These are phyloP conservation scores for Heterodera carotae DNA, from an alignment of 1,140 invertebrate species.

Conservation along the genomic window DNA sequence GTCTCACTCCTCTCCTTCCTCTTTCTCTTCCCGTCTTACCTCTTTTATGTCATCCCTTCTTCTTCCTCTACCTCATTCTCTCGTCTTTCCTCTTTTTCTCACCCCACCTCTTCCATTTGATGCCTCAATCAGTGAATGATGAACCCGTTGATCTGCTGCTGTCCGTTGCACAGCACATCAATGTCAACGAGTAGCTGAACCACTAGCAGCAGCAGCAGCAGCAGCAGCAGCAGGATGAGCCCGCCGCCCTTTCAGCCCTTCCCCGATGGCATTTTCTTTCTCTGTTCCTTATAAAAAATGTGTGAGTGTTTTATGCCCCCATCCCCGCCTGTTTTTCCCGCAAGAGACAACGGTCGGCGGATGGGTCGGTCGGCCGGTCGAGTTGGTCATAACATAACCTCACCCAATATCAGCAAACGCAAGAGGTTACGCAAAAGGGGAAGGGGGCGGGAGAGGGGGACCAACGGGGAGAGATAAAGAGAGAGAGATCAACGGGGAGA, in stretches of 20 bases:
- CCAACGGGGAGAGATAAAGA: no score
- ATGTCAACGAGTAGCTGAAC: neutral
- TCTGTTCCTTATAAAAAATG: no score
- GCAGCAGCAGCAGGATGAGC: neutral
- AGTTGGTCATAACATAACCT: neutral
- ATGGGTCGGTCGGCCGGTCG: no score
- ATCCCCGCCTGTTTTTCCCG: neutral
- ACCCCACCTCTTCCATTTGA: no score
- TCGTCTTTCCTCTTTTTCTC: neutral
- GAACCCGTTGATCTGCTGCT: neutral
- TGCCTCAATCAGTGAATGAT: neutral
- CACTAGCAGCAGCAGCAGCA: neutral
- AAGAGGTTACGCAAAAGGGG: neutral
- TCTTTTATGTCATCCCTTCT: neutral
- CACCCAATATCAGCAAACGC: neutral
- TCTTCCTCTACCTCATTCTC: neutral
- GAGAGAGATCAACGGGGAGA: no score
- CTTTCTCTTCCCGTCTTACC: no score
- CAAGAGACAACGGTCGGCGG: neutral
- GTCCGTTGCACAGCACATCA: neutral
- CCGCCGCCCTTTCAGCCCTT: no score
- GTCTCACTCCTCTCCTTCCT: no score
- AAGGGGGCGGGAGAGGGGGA: no score
- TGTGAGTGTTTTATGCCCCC: no score
- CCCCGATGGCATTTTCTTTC: no score